A percentile compares a stretch with the other conserved stretches of the same genome.
These are phyloP conservation scores for Etheostoma spectabile DNA, from an alignment of 2,113 vertebrate genomes.

Conservation along the genomic window DNA sequence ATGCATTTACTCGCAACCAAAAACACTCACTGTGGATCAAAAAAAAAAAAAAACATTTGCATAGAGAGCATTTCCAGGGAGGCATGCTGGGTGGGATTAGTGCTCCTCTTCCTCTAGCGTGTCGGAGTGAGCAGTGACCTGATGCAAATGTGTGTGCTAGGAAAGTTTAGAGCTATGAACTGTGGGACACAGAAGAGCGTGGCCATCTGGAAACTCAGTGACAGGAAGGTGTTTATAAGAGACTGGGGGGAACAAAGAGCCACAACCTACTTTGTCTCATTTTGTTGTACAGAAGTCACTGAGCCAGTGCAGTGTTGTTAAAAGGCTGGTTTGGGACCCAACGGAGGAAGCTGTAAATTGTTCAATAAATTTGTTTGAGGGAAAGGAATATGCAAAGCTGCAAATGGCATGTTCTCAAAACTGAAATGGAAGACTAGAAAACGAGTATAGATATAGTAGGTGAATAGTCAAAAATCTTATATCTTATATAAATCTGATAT, in stretches of 20 bases:
- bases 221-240: constrained; percentile 72
- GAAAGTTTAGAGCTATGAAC: constrained; percentile 69
- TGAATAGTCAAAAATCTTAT: neutral
- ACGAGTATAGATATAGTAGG: neutral
- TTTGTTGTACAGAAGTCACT: constrained; percentile 65
- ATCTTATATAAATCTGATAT: too few relatives aligned
- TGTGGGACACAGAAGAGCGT: constrained; percentile 60
- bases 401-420: constrained; percentile 7
- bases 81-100: constrained; percentile 74
- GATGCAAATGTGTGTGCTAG: constrained; percentile 75
- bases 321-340: constrained; percentile 31
- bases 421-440: constrained; percentile 1
- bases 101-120: constrained; percentile 65
- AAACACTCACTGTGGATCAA: constrained; percentile 7
- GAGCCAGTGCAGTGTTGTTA: constrained; percentile 41
- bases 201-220: constrained; percentile 82
- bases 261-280: constrained; percentile 62
- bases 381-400: constrained; percentile 31
- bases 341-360: constrained; percentile 25
- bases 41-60: constrained; percentile 51
- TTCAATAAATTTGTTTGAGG: constrained; percentile 26
- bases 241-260: constrained; percentile 58
- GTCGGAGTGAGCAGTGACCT: constrained; percentile 78
- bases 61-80: constrained; percentile 70
- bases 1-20: constrained; percentile 26